Evolutionary conservation across 2,113 vertebrate species (phyloP).

Genomic region (Girardinichthys multiradiatus): DNA sequence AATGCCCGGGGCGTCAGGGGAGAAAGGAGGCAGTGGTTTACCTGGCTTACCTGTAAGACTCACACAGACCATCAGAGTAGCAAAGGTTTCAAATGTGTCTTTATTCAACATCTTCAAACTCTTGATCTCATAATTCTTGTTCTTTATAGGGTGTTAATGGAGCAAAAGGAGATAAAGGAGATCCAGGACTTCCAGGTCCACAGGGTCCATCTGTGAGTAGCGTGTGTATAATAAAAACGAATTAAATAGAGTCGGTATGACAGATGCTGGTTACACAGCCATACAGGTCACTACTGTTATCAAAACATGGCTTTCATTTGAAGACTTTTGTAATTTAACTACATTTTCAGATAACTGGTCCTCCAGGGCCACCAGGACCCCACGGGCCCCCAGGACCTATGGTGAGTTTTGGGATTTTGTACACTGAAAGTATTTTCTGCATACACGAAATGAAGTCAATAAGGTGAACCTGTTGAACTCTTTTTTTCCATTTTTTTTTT

Average conservation of each 20-base stretch:
- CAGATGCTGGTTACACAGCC: not conserved
- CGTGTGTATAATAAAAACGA: no score
- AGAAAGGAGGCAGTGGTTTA: slow-evolving; percentile 92
- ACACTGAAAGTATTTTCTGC: not conserved
- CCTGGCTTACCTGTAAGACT: slow-evolving; percentile 92
- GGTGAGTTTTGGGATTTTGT: slow-evolving; percentile 80
- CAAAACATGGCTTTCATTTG: not conserved
- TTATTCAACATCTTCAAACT: not conserved
- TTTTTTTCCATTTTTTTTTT: not conserved
- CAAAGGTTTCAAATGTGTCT: not conserved
- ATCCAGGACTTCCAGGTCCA: slow-evolving; percentile 88
- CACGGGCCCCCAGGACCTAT: slow-evolving; percentile 96
- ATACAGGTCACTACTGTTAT: not conserved
- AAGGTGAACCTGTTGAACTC: not conserved
- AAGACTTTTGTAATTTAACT: not conserved
- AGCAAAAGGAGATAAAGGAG: slow-evolving; percentile 93
- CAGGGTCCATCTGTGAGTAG: slow-evolving; percentile 94
- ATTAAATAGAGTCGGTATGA: not conserved
- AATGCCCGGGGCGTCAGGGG: slow-evolving; percentile 89
- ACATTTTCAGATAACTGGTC: slow-evolving; percentile 86
- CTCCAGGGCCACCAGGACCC: slow-evolving; percentile 89
- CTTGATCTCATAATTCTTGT: slow-evolving; percentile 6
- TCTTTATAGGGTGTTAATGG: slow-evolving; percentile 88
- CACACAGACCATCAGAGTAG: not conserved
- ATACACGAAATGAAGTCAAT: not conserved